A percentile compares a stretch with the other conserved stretches of the same genome.
Conservation (phyloP, 2,113 vertebrate species). For the Meriones unguiculatus region DNA sequence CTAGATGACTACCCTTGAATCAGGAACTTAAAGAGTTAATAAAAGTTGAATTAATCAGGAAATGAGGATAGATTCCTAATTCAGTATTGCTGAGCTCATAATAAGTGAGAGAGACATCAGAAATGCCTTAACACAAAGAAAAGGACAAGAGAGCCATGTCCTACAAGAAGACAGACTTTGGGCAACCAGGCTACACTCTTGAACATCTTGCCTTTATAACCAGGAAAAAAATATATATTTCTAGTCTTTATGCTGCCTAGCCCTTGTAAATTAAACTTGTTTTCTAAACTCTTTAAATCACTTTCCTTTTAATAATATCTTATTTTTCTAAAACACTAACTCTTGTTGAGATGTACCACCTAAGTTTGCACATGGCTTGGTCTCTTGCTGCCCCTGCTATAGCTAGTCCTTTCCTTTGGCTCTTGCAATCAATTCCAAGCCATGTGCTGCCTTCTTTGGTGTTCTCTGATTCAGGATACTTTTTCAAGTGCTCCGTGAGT, state of each 20-base stretch:
- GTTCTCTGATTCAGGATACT: not conserved
- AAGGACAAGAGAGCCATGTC: not conserved
- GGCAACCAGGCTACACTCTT: not conserved
- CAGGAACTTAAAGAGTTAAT: not conserved
- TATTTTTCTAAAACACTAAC: not conserved
- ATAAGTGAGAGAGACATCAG: not conserved
- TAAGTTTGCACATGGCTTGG: not conserved
- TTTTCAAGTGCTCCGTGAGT: not conserved
- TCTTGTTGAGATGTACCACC: not conserved
- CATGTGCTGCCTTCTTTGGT: not conserved
- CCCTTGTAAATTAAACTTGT: not conserved
- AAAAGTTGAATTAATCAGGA: not conserved
- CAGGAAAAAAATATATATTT: not conserved
- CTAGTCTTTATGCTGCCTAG: not conserved
- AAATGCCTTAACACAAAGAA: not conserved
- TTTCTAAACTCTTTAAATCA: not conserved
- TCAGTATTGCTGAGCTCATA: not conserved
- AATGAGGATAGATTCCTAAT: not conserved
- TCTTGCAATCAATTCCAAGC: not conserved
- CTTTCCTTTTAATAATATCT: constrained; percentile 10
- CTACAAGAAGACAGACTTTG: not conserved
- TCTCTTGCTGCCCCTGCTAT: not conserved
- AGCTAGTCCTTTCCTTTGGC: not conserved
- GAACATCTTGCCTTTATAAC: not conserved
- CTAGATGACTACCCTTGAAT: not conserved